Evolutionary conservation across 2,113 vertebrate species (phyloP).

Genomic region (Ceyx cyanopectus): DNA sequence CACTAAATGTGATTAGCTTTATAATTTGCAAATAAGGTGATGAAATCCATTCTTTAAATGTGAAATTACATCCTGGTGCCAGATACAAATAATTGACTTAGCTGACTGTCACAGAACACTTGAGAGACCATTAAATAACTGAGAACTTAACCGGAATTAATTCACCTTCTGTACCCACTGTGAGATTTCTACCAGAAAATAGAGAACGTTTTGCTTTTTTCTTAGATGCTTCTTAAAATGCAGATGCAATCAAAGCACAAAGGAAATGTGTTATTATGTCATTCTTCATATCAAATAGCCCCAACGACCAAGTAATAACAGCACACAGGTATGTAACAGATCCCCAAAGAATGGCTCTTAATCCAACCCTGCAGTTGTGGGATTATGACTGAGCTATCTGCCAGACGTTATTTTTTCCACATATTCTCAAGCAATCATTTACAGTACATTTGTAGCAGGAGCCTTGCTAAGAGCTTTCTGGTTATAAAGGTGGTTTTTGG

Average conservation of each 20-base stretch:
- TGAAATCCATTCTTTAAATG: conserved; percentile 43
- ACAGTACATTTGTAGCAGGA: neutral
- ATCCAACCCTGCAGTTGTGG: neutral
- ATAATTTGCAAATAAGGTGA: conserved; percentile 9
- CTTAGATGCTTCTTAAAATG: neutral
- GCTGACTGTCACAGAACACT: neutral
- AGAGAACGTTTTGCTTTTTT: neutral
- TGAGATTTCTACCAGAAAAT: neutral
- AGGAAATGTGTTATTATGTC: neutral
- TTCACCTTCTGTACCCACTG: neutral
- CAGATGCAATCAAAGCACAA: neutral
- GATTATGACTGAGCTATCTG: neutral
- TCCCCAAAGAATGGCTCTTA: neutral
- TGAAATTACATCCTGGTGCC: neutral
- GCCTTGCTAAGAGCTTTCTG: neutral
- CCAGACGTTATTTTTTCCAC: neutral
- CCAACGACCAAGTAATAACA: neutral
- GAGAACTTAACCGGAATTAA: neutral
- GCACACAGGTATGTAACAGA: neutral
- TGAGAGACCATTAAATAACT: neutral
- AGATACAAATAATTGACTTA: conserved; percentile 21
- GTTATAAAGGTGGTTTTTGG: neutral
- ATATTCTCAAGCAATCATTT: neutral
- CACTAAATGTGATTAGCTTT: conserved; percentile 37
- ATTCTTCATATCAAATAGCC: neutral